Evolutionary conservation across 2,888 invertebrate species (phyloP), one percentile per base, ranked within the genome.

Genomic region (Drosophila bunnanda): DNA sequence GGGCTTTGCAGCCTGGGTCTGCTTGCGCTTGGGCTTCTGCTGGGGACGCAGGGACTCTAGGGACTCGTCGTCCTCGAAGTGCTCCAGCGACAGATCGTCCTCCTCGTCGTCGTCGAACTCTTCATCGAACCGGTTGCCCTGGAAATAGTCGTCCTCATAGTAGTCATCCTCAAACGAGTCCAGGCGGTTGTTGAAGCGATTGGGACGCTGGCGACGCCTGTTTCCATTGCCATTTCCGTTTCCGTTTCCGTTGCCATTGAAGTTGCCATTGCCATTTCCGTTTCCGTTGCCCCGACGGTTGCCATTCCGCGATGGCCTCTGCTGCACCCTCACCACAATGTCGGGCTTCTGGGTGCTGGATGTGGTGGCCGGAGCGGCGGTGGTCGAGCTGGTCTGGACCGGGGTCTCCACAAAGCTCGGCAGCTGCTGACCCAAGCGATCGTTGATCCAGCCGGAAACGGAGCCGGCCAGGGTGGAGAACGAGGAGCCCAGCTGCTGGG

Each of bases 361-460:
- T 25, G 75, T 78, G 1, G 78, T 77, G 38, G 32, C 68, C 76
- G 30, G 46, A 74, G 2, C 70, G 60, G 9, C 15, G 10, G 70
- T 57, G 28, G 61, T 61, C 2, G 79, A 38, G 28, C 82, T 85
- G 10, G 50, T 52, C 13, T 85, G 78, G 5, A 90, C 85, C 0
- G 90, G 90, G 0, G 89, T 85, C 2, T 91, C 90, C 3, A 90
- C 80, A 15, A 91, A 64, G 6, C 74, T 80, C 0, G 85, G 87
- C 17, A 90, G 59, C 58, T 87, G 84, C 12, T 85, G 82, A 0
- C 85, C 82, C 41, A 90, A 68, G 5, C 91, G 91, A 75, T 89
- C 90, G 30, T 82, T 91, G 28, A 91, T 77, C 91, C 92, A 91
- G 9, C 90, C 90, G 4, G 89, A 86, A 1, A 91, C 84, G 4